Base-by-base conservation (phyloP, 2,113 vertebrate genomes). In the Panthera uncia region DNA sequence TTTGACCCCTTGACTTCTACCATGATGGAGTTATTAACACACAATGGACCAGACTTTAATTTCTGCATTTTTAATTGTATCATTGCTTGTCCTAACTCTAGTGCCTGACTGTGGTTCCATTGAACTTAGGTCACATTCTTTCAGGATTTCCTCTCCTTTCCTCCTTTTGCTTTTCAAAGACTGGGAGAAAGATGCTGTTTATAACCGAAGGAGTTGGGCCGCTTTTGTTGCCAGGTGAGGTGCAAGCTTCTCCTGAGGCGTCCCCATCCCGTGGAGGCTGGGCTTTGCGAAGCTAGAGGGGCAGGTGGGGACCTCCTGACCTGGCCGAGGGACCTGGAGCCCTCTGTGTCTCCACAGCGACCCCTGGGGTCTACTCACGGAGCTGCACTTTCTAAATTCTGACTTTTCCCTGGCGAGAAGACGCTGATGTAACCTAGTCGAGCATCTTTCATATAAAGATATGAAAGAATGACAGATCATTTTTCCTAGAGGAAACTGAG, bases 401-500 rank as follows among this genome's bases (percentile, higher is more conserved):
- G 45, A 52, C 68, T 80, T 82, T 15, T 48, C 55, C 25, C 41
- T 63, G 81, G 81, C n/a, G 92, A 27, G 82, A n/a, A 50, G n/a
- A 65, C 7, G 66, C 83, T 95, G 90, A 92, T 92, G 55, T 31
- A 87, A 87, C 52, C 38, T 66, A 52, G 63, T n/a, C 5, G 71
- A 13, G 93, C 66, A 65, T 95, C 96, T 96, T 97, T 91, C 78
- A 33, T 88, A 92, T 74, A 61, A 86, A 97, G 97, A 96, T 93
- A 89, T 36, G 88, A 94, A 91, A 97, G 78, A 61, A 95, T 93
- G 96, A 94, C 97, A 97, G 89, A 89, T 95, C 13, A 14, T 36
- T 94, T 96, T 97, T 98, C 98, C 93, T 95, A 94, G 95, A 96
- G 95, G 91, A 98, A 97, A 84, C 10, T 4, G 94, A 82, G 68